Base-by-base conservation (phyloP, 2,888 invertebrate species). In the Gordius sp. region DNA sequence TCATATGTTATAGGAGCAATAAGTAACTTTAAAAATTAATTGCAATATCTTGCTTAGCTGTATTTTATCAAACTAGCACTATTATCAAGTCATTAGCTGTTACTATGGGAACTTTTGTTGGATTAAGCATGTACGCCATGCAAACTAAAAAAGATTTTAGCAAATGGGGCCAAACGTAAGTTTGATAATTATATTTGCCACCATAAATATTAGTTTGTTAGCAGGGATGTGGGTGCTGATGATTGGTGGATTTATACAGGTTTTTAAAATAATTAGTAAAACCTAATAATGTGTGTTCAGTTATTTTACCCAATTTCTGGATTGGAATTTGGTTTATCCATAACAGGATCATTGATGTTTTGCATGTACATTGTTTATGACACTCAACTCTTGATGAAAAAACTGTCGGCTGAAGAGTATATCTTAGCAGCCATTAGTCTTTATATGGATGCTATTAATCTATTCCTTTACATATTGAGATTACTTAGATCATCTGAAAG, bases 131-230 rank as follows among this genome's bases (percentile, higher is more conserved):
- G n/a, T 84, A 78, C 71, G 82, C 83, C 0, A 77, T 84, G 62
- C 83, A 84, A 72, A 79, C 80, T 16, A 83, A 82, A 66, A 74
- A 76, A 56, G 84, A 85, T 69, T 83, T 82, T 71, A 80, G 80
- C 13, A 76, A 78, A 59, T 71, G 79, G 67, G 78, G 79, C 65
- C 78, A 79, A 67, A 78, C 78, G 80, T 81, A 68, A 75, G 76
- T 68, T 57, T 23, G 4, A 55, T 13, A 33, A 33, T 13, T 20
- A 47, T 4, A 16, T 16, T 56, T n/a, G 16, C 20, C 56, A n/a
- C 13, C 16, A n/a, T 56, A 8, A 56, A 4, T 18, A 20, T 57
- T 27, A 26, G 57, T 8, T n/a, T 57, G 13, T 13, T 57, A 24
- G 58, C 20, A 58, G 57, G 39, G 16, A 23, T 59, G 2, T 20